Evolutionary conservation across 2,888 invertebrate genomes (phyloP).

Genomic region (Sympetrum striolatum): DNA sequence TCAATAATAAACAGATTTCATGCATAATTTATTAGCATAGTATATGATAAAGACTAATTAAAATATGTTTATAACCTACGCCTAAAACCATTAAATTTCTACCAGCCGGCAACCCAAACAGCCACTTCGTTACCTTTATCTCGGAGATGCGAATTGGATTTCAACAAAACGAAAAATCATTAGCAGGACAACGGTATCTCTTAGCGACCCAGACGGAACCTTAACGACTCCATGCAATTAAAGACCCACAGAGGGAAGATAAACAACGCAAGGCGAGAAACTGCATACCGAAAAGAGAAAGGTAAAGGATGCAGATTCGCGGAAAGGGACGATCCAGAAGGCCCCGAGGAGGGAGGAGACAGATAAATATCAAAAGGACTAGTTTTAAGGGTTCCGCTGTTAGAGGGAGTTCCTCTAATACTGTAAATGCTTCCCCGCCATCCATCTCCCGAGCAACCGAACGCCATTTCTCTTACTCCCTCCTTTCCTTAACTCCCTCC

Average conservation of each 20-base stretch:
- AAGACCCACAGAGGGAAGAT: background rate
- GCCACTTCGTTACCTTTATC: too few species aligned
- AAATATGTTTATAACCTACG: too few species aligned
- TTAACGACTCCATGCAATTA: too few species aligned
- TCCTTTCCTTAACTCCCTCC: slow-evolving; percentile 30
- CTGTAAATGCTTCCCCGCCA: slow-evolving; percentile 16
- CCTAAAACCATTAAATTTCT: too few species aligned
- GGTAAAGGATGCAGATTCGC: background rate
- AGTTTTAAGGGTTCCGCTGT: background rate
- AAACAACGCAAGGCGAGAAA: background rate
- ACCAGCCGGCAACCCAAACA: too few species aligned
- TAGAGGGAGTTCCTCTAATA: slow-evolving; percentile 22
- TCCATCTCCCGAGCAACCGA: background rate
- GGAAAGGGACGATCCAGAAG: background rate
- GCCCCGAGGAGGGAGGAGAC: background rate
- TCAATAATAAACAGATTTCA: too few species aligned
- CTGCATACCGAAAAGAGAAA: background rate
- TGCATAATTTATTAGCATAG: too few species aligned
- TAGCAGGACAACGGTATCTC: too few species aligned
- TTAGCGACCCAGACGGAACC: too few species aligned
- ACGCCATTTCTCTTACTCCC: background rate
- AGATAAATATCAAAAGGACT: background rate
- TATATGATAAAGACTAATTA: too few species aligned
- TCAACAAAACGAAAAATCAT: too few species aligned
- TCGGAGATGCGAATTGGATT: too few species aligned